A percentile compares a stretch with the other conserved stretches of the same genome.
Evolutionary conservation across 2,113 vertebrate species (phyloP).

Genomic region (Sorex araneus): DNA sequence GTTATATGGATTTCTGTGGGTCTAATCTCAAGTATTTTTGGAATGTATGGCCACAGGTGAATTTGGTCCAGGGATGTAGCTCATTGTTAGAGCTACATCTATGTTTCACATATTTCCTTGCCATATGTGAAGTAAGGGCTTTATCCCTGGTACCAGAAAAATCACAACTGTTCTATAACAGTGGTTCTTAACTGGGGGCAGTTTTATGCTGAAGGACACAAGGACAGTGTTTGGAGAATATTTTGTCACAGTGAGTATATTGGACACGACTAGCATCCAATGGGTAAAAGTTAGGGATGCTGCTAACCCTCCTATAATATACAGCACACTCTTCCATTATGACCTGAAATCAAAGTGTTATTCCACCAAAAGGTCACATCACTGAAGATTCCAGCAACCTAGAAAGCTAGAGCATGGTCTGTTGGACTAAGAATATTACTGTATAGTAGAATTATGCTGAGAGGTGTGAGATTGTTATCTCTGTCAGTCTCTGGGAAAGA

Average conservation of each 20-base stretch:
- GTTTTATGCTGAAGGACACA: not conserved
- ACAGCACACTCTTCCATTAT: not conserved
- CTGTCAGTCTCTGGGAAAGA: not conserved
- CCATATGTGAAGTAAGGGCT: no score
- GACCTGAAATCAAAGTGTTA: not conserved
- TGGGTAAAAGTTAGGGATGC: not conserved
- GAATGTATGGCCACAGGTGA: no score
- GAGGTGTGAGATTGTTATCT: not conserved
- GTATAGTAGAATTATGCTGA: not conserved
- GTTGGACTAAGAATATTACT: not conserved
- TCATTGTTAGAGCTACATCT: no score
- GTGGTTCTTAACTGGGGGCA: not conserved
- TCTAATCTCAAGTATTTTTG: not conserved
- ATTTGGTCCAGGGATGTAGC: no score
- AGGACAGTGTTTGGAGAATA: not conserved
- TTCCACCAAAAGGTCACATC: not conserved
- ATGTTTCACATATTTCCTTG: no score
- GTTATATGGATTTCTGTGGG: not conserved
- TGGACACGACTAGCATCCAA: no score
- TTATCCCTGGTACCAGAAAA: not conserved
- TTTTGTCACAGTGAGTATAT: not conserved
- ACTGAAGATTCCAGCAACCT: conserved; percentile 7
- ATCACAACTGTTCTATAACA: not conserved
- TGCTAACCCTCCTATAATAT: not conserved
- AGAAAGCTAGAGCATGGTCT: not conserved